phyloP scores from a whole-genome alignment of 1,140 invertebrate species.

The Rhynchophorus ferrugineus region DNA sequence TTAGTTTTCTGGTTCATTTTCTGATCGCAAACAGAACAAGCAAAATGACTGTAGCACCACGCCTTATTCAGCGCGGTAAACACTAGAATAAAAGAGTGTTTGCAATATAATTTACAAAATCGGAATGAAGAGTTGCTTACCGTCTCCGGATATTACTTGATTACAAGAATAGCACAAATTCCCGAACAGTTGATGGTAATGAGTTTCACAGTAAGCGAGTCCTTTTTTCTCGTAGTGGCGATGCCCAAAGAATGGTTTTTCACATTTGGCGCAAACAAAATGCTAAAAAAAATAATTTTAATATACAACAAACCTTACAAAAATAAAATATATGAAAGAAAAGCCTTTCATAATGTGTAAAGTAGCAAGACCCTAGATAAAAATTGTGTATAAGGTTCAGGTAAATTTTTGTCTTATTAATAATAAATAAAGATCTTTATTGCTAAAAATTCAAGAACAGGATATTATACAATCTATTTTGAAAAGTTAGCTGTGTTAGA shows the following conservation, averaged over 20 bases:
- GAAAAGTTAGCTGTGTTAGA: too few relatives aligned
- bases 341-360: too few relatives aligned
- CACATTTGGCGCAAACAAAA: slow-evolving; percentile 99
- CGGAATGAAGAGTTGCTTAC: slow-evolving; percentile 50
- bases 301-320: not conserved
- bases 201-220: slow-evolving; percentile 97
- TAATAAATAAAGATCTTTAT: too few relatives aligned
- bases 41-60: slow-evolving; percentile 99
- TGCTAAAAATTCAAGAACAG: too few relatives aligned
- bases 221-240: slow-evolving; percentile 99
- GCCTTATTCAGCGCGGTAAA: slow-evolving; percentile 98
- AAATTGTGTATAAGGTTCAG: too few relatives aligned
- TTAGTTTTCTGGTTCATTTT: slow-evolving; percentile 98
- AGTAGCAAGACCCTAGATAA: too few relatives aligned
- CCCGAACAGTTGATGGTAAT: slow-evolving; percentile 98
- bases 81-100: slow-evolving; percentile 55
- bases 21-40: slow-evolving; percentile 95
- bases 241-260: slow-evolving; percentile 98
- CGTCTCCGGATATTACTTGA: slow-evolving; percentile 95
- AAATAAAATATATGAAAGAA: too few relatives aligned
- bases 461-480: too few relatives aligned
- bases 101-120: slow-evolving; percentile 9
- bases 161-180: slow-evolving; percentile 98
- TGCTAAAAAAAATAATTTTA: slow-evolving; percentile 53
- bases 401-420: too few relatives aligned